Conservation (phyloP, 2,113 vertebrate genomes). For the Electrona antarctica region DNA sequence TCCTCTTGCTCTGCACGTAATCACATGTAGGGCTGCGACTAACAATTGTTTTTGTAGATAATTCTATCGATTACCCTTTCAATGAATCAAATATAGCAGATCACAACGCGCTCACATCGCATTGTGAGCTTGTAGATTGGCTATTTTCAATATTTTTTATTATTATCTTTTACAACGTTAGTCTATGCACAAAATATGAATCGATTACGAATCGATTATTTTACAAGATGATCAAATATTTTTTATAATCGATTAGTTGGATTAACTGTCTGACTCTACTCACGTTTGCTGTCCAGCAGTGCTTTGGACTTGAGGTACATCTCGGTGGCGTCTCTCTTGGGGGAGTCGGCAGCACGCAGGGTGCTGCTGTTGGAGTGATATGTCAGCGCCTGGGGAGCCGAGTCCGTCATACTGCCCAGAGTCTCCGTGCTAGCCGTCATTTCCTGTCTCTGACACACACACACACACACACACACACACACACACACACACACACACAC, state of each 20-base stretch:
- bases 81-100: no score
- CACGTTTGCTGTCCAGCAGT: slow-evolving; percentile 95
- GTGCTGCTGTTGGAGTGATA: slow-evolving; percentile 86
- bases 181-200: no score
- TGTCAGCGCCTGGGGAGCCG: slow-evolving; percentile 87
- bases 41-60: no score
- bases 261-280: slow-evolving; percentile 63
- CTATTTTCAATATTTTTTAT: no score
- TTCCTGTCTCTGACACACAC: slow-evolving; percentile 83
- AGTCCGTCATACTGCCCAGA: slow-evolving; percentile 64
- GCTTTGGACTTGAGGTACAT: slow-evolving; percentile 96
- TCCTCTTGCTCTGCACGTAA: no score
- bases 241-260: background rate
- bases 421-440: slow-evolving; percentile 87
- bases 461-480: background rate
- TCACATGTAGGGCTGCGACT: no score
- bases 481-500: background rate
- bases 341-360: slow-evolving; percentile 83
- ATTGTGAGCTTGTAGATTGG: no score
- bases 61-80: no score
- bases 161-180: no score
- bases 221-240: no score
- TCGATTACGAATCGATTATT: no score
- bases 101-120: no score
- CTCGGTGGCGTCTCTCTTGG: slow-evolving; percentile 90